Evolutionary conservation across 2,797 vertebrate genomes (phyloP).

Genomic region (Pseudochirops cupreus): DNA sequence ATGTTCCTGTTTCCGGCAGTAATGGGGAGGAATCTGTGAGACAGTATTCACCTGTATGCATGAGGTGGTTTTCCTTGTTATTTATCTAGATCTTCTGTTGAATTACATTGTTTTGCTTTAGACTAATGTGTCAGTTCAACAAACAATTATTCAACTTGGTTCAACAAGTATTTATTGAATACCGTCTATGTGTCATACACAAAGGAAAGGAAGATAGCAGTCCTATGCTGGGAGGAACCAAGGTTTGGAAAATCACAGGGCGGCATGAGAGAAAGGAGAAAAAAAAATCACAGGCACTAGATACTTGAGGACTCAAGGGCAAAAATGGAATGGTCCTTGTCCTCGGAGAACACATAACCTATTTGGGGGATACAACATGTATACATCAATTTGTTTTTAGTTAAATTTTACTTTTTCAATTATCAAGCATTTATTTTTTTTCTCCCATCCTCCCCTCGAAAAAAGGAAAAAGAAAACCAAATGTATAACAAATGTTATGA

Average conservation of each 20-base stretch:
- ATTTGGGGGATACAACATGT: neutral
- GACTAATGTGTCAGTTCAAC: neutral
- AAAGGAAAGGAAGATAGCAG: neutral
- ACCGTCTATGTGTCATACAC: neutral
- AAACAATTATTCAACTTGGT: neutral
- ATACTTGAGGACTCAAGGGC: neutral
- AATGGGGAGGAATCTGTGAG: neutral
- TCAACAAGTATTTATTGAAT: neutral
- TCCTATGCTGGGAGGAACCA: neutral
- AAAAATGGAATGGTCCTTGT: neutral
- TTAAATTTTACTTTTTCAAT: neutral
- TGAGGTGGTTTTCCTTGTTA: neutral
- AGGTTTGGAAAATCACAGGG: neutral
- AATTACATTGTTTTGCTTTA: neutral
- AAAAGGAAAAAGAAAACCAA: neutral
- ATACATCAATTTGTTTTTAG: neutral
- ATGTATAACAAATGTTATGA: neutral
- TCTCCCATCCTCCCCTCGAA: rapidly evolving
- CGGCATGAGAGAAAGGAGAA: neutral
- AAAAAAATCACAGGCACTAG: neutral
- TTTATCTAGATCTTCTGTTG: neutral
- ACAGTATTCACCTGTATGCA: neutral
- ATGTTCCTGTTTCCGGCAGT: neutral
- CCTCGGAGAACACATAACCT: neutral
- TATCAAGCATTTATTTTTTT: neutral